A percentile compares a stretch with the other conserved stretches of the same genome.
Conservation (phyloP, 2,888 invertebrate species). For the Heliconius erato region DNA sequence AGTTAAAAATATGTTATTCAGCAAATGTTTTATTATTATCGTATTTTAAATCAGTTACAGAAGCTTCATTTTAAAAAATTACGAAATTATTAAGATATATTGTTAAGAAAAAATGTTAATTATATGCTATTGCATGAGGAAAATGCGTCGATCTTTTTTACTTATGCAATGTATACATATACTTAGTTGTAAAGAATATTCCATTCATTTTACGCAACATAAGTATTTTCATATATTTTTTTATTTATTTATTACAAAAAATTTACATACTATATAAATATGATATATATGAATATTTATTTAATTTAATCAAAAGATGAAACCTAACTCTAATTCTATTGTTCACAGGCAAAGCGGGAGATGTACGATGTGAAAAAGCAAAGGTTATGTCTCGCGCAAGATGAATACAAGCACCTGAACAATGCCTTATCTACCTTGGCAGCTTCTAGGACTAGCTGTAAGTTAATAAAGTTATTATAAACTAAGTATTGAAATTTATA, state of each 20-base stretch:
- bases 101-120: neutral
- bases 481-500: neutral
- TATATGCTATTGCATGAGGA: conserved; percentile 5
- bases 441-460: conserved; percentile 96
- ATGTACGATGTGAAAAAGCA: conserved; percentile 98
- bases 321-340: conserved; percentile 16
- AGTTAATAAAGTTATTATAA: conserved; percentile 77
- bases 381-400: conserved; percentile 96
- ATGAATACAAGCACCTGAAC: conserved; percentile 97
- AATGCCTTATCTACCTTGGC: conserved; percentile 93
- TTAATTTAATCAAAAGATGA: neutral
- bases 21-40: neutral
- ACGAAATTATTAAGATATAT: neutral
- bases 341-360: conserved; percentile 95
- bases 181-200: conserved; percentile 16
- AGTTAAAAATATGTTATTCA: neutral
- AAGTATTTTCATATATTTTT: neutral
- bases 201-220: neutral
- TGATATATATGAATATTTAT: neutral
- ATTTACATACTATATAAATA: neutral
- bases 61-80: neutral
- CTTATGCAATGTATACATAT: conserved; percentile 3
- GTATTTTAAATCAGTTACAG: neutral
- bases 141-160: conserved; percentile 5
- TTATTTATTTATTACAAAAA: neutral